Evolutionary conservation across 1,140 invertebrate species (phyloP).

Genomic region (Parasteatoda tepidariorum): DNA sequence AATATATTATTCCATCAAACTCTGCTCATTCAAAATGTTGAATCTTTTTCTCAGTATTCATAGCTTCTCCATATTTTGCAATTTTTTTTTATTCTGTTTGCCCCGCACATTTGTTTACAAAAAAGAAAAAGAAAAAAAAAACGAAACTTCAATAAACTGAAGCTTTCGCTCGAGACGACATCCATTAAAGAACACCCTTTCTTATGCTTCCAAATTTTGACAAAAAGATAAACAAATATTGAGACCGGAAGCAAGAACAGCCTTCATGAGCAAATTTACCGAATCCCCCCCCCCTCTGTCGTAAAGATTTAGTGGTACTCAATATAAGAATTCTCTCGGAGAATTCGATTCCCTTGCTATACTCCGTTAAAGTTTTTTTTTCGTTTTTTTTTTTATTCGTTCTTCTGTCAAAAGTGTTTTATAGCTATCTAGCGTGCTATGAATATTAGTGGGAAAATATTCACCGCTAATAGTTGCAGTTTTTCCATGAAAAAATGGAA

Average conservation of each 20-base stretch:
- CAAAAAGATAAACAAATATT: neutral
- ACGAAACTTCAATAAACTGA: neutral
- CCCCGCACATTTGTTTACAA: neutral
- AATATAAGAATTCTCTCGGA: neutral
- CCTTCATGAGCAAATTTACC: neutral
- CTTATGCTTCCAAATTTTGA: neutral
- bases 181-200: neutral
- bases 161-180: neutral
- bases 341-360: no score
- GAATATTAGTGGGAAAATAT: conserved; percentile 5
- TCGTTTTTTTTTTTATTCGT: neutral
- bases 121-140: no score
- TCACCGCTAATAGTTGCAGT: no score
- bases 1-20: no score
- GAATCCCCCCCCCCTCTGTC: neutral
- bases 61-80: neutral
- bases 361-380: neutral
- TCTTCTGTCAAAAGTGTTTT: neutral
- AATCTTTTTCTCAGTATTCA: neutral
- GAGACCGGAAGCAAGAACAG: neutral
- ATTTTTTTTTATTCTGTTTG: neutral
- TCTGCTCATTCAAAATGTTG: no score
- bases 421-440: neutral
- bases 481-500: no score
- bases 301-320: neutral